These are phyloP conservation scores for Crotalus horridus DNA, from an alignment of 2,113 vertebrate species.

Conservation along the genomic window DNA sequence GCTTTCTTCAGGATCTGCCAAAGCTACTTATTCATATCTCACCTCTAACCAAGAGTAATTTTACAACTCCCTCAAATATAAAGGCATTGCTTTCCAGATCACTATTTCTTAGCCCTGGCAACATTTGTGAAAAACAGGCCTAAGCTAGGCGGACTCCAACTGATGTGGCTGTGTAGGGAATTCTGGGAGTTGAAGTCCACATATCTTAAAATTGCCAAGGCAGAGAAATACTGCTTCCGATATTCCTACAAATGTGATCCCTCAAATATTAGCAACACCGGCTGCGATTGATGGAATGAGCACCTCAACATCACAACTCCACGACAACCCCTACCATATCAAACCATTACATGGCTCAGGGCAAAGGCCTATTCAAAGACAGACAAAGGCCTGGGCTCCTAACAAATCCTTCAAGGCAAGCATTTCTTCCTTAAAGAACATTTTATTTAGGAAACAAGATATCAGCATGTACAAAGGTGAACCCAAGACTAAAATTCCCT, in stretches of 20 bases:
- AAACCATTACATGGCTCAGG: not conserved
- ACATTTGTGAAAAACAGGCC: no score
- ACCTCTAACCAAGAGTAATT: not conserved
- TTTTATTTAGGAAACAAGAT: no score
- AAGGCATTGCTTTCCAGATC: not conserved
- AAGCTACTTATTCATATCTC: not conserved
- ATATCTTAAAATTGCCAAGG: no score
- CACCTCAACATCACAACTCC: not conserved
- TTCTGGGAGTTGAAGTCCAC: no score
- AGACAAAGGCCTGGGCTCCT: not conserved
- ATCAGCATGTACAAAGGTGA: no score
- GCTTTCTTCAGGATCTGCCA: not conserved
- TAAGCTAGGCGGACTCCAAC: no score
- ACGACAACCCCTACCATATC: not conserved
- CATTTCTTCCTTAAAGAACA: no score
- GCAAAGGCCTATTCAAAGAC: not conserved
- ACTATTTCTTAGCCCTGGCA: no score
- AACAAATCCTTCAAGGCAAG: not conserved
- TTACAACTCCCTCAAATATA: not conserved
- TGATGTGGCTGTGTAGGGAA: no score
- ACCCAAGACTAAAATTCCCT: no score
- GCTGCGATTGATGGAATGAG: not conserved
- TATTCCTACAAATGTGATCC: not conserved
- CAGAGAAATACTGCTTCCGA: no score
- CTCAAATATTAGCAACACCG: not conserved